These are phyloP conservation scores for Penaeus chinensis DNA, from an alignment of 1,140 invertebrate species.

Conservation along the genomic window DNA sequence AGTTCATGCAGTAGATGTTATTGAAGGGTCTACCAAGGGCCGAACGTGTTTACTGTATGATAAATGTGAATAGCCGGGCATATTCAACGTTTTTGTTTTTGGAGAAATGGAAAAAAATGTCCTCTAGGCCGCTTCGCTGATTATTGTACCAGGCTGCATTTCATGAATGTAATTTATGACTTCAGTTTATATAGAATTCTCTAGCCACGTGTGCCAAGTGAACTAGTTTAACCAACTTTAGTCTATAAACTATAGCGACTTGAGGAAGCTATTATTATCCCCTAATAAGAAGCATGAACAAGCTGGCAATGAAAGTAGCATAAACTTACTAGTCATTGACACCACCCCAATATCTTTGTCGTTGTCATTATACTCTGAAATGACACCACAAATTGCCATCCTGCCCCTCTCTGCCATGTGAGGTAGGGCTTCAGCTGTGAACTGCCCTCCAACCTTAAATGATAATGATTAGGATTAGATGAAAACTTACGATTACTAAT, in stretches of 20 bases:
- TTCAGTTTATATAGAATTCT: no score
- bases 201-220: no score
- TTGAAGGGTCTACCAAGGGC: no score
- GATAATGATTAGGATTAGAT: background rate
- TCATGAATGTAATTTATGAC: background rate
- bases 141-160: background rate
- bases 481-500: background rate
- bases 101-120: no score
- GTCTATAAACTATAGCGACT: no score
- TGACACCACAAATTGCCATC: slow-evolving; percentile 76
- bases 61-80: no score
- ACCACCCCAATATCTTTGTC: slow-evolving; percentile 57
- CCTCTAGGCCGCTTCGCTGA: no score
- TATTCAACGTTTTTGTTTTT: no score
- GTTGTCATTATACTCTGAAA: slow-evolving; percentile 73
- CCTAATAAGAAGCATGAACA: background rate
- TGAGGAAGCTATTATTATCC: no score
- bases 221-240: no score
- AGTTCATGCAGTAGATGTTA: no score
- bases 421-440: slow-evolving; percentile 73
- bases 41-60: no score
- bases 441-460: slow-evolving; percentile 76
- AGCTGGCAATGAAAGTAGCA: background rate
- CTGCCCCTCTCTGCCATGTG: slow-evolving; percentile 75
- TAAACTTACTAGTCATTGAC: slow-evolving; percentile 24